Evolutionary conservation across 2,113 vertebrate species (phyloP).

Genomic region (Sorex fumeus): DNA sequence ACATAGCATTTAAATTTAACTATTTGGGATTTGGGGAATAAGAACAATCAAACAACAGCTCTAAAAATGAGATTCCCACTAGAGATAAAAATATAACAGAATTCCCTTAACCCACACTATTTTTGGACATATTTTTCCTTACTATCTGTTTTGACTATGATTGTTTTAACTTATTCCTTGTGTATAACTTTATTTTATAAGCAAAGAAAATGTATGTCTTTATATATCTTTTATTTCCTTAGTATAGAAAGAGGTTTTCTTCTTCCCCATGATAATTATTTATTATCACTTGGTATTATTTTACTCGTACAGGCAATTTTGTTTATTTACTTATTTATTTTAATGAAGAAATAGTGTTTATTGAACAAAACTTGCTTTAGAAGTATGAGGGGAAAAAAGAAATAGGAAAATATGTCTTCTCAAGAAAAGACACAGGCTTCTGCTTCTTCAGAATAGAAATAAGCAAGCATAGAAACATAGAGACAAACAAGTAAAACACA

Average conservation of each 20-base stretch:
- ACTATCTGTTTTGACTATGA: conserved; percentile 13
- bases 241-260: neutral
- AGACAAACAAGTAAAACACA: too few relatives aligned
- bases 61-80: neutral
- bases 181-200: conserved; percentile 24
- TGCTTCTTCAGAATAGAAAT: too few relatives aligned
- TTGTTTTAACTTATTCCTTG: neutral
- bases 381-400: too few relatives aligned
- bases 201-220: neutral
- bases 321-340: neutral
- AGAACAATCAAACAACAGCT: conserved; percentile 5
- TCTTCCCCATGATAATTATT: conserved; percentile 3
- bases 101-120: neutral
- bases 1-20: neutral
- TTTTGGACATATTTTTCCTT: neutral
- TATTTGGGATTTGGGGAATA: neutral
- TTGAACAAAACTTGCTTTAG: too few relatives aligned
- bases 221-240: neutral
- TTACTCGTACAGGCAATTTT: neutral
- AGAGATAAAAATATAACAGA: neutral
- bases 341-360: too few relatives aligned
- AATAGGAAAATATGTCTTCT: too few relatives aligned
- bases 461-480: too few relatives aligned
- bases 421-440: too few relatives aligned
- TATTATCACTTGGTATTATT: conserved; percentile 30